Evolutionary conservation across 1,140 invertebrate species (phyloP).

Genomic region (Reticulitermes speratus): DNA sequence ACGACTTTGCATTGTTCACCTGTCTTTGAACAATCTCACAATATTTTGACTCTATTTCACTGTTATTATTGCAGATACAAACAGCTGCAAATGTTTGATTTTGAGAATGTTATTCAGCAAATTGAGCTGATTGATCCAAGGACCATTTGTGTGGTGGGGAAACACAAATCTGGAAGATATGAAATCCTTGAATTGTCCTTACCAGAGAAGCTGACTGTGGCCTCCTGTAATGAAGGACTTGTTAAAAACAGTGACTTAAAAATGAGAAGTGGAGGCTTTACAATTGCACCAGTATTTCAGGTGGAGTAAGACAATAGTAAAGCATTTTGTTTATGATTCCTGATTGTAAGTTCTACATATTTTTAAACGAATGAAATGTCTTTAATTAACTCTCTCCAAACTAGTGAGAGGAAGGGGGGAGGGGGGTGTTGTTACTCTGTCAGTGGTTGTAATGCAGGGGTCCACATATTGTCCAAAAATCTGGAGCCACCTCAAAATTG

Average conservation of each 20-base stretch:
- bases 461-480: too few species aligned
- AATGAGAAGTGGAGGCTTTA: conserved; percentile 24
- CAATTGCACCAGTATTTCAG: neutral
- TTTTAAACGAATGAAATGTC: too few species aligned
- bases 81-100: conserved; percentile 24
- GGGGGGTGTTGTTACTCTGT: too few species aligned
- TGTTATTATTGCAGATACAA: conserved; percentile 19
- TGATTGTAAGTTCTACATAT: too few species aligned
- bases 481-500: too few species aligned
- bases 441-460: too few species aligned
- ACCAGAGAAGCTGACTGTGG: conserved; percentile 24
- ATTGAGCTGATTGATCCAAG: neutral
- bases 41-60: too few species aligned
- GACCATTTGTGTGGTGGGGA: neutral
- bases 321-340: too few species aligned
- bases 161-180: conserved; percentile 15
- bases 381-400: too few species aligned
- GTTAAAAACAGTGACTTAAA: conserved; percentile 23
- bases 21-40: too few species aligned
- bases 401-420: too few species aligned
- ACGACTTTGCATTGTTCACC: too few species aligned
- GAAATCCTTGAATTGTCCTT: conserved; percentile 16
- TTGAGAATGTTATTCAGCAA: conserved; percentile 1
- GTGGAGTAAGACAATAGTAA: neutral
- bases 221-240: conserved; percentile 1